A percentile compares a stretch with the other conserved stretches of the same genome.
phyloP scores from a whole-genome alignment of 2,113 vertebrate species.

The Psittacus erithacus region DNA sequence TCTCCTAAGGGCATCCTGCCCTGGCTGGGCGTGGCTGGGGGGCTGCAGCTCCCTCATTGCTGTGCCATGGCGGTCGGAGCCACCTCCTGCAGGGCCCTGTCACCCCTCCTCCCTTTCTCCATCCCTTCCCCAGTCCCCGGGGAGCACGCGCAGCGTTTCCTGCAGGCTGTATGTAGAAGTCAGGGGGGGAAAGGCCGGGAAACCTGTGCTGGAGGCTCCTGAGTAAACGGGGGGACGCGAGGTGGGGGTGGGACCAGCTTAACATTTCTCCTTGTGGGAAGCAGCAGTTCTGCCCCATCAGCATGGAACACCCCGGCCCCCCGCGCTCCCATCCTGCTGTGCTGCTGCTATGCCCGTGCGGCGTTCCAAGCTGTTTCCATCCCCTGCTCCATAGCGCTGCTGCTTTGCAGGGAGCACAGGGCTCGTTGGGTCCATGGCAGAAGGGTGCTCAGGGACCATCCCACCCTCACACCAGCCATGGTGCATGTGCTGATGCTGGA shows the following conservation, averaged over 20 bases:
- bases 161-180: background rate
- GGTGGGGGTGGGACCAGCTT: too few relatives aligned
- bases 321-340: background rate
- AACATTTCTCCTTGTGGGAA: background rate
- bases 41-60: background rate
- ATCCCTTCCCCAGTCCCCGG: background rate
- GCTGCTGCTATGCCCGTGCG: rapidly evolving
- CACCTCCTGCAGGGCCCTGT: background rate
- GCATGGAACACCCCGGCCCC: rapidly evolving
- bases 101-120: too few relatives aligned
- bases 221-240: background rate
- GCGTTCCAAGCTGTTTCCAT: background rate
- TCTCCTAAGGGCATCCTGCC: background rate
- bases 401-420: rapidly evolving
- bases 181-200: background rate
- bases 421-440: background rate
- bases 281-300: background rate
- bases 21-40: background rate
- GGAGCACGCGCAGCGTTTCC: background rate
- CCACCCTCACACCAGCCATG: background rate
- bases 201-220: background rate
- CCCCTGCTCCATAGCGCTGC: background rate
- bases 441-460: background rate
- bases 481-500: background rate
- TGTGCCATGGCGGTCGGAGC: rapidly evolving